Evolutionary conservation across 2,888 invertebrate genomes (phyloP).

Genomic region (Cryptus viduatorius): DNA sequence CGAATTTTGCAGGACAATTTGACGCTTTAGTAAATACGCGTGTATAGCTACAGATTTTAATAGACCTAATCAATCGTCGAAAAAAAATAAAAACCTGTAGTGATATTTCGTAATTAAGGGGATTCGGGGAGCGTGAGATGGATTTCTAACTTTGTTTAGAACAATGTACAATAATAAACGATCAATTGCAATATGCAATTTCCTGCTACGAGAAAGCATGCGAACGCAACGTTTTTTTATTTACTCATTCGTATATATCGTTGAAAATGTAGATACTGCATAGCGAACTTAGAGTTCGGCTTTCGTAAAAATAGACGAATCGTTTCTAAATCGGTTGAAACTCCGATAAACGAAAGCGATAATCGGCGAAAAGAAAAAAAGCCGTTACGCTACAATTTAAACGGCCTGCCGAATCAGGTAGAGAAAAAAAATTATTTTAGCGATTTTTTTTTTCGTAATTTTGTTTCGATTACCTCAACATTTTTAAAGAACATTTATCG

Average conservation of each 20-base stretch:
- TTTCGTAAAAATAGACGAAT: background rate
- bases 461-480: no score
- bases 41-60: constrained; percentile 29
- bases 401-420: no score
- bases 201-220: constrained; percentile 38
- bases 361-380: background rate
- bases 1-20: constrained; percentile 6
- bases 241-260: background rate
- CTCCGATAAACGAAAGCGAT: background rate
- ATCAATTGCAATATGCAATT: constrained; percentile 49
- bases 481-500: no score
- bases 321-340: background rate
- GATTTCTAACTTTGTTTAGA: constrained; percentile 63
- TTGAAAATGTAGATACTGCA: background rate
- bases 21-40: background rate
- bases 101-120: constrained; percentile 15
- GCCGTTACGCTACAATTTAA: background rate
- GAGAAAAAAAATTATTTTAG: no score
- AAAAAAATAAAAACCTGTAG: constrained; percentile 20
- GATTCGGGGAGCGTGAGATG: constrained; percentile 33
- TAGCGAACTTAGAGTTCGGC: background rate
- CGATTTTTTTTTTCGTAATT: no score
- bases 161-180: constrained; percentile 65
- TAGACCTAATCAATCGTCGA: background rate
- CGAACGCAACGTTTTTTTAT: background rate